Base-by-base conservation (phyloP, 2,113 vertebrate species). In the Dissostichus mawsoni region DNA sequence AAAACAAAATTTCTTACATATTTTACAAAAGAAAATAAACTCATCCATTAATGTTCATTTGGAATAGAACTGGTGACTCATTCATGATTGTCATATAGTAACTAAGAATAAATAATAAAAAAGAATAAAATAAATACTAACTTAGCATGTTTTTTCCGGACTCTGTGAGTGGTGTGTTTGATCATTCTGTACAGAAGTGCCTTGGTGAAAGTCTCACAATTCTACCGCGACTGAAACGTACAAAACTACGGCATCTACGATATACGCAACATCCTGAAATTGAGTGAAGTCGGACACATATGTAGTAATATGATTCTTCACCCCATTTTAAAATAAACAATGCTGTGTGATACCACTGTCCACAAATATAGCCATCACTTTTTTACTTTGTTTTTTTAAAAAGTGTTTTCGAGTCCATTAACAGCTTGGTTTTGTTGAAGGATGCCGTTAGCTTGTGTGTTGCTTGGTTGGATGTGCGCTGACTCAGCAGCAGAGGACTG, bases 11-110 rank as follows among this genome's bases (percentile, higher is more conserved):
- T 97, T 96, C 95, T 96, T 98, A 99, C 97, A 99, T 98, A 97
- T 98, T 95, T 97, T 98, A 98, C 96, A 98, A 99, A 99, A 97
- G 95, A 97, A 95, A 95, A 95, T 91, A 91, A 94, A 93, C 96
- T 96, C 93, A 94, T 96, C 94, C 95, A 95, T 96, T 95, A 96
- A 97, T 96, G 96, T 96, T 98, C 94, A 95, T 96, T 95, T 96
- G 96, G 93, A 96, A 96, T 96, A 93, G 94, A 92, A 96, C 93
- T 93, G 96, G 96, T 97, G 98, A 99, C 97, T 83, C 95, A 96
- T 96, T 98, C 96, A 97, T 99, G 98, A 99, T 99, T 99, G 98
- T 99, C 98, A 97, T 97, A 97, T 97, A 98, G 97, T 98, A 97
- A 97, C 97, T 95, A 98, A 93, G 90, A 95, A 94, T 93, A 93